These are phyloP conservation scores for Cantharis rufa DNA, from an alignment of 2,888 invertebrate species.

Conservation along the genomic window DNA sequence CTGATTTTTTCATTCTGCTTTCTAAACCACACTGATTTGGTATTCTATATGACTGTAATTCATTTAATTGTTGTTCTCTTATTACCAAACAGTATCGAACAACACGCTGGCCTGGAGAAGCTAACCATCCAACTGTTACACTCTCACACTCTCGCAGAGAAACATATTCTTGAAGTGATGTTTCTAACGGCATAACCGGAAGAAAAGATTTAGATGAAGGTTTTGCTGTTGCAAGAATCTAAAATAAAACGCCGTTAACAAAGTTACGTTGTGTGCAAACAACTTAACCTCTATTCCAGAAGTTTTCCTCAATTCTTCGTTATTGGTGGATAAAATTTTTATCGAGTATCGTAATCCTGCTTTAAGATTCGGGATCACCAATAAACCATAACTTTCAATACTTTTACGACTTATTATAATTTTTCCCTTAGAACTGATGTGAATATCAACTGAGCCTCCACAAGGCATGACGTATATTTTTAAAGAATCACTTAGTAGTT, in stretches of 20 bases:
- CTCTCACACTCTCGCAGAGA: constrained; percentile 58
- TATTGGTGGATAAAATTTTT: constrained; percentile 57
- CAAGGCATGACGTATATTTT: constrained; percentile 61
- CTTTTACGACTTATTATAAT: constrained; percentile 49
- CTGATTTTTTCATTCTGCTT: constrained; percentile 51
- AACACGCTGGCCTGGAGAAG: constrained; percentile 56
- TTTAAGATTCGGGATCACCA: constrained; percentile 50
- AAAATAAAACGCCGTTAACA: background rate
- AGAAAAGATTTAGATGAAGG: constrained; percentile 54
- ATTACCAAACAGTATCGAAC: constrained; percentile 54
- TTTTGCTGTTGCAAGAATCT: constrained; percentile 60
- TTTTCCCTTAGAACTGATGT: constrained; percentile 53
- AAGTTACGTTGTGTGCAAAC: background rate
- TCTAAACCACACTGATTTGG: constrained; percentile 58
- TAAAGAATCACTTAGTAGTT: constrained; percentile 39
- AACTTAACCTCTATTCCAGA: constrained; percentile 58
- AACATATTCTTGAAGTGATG: constrained; percentile 59
- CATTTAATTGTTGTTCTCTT: constrained; percentile 47
- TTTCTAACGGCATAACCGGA: constrained; percentile 60
- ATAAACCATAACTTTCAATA: constrained; percentile 58
- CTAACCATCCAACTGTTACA: constrained; percentile 63
- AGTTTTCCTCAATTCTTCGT: constrained; percentile 58
- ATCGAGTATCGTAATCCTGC: constrained; percentile 58
- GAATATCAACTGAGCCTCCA: constrained; percentile 59
- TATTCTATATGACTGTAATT: constrained; percentile 45